phyloP scores from a whole-genome alignment of 2,888 invertebrate species.

The Ctenicera cuprea region DNA sequence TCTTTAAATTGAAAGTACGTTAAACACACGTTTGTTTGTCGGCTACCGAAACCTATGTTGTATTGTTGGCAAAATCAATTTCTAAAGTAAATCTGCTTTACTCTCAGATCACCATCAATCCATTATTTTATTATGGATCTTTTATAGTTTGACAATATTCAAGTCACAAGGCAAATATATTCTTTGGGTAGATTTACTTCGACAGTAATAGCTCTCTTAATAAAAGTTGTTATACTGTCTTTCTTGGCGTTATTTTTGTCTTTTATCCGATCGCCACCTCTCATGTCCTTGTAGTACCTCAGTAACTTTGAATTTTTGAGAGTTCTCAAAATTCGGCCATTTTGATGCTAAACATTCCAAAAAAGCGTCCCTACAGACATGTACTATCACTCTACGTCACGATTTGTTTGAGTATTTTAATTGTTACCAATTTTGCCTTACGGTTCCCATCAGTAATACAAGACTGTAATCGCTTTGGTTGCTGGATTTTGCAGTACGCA shows the following conservation, averaged over 20 bases:
- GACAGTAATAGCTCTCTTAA: conserved; percentile 17
- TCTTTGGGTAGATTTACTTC: conserved; percentile 5
- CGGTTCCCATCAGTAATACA: neutral
- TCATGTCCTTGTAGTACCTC: neutral
- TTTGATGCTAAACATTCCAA: neutral
- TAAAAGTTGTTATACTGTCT: conserved; percentile 2
- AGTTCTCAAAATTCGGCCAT: neutral
- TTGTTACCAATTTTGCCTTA: neutral
- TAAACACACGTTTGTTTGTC: conserved; percentile 4
- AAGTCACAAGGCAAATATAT: conserved; percentile 7
- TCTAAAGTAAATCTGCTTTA: neutral
- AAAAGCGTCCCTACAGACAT: neutral
- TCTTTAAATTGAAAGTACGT: conserved; percentile 5
- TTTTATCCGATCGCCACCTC: conserved; percentile 7
- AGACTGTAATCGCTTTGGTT: neutral
- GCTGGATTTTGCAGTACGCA: neutral
- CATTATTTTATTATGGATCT: conserved; percentile 7
- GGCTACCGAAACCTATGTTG: conserved; percentile 1
- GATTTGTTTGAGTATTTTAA: neutral
- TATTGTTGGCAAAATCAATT: neutral
- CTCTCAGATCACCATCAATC: neutral
- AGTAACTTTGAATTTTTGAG: neutral
- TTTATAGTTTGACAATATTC: conserved; percentile 16
- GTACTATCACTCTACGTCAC: neutral
- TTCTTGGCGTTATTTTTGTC: conserved; percentile 11